phyloP scores from a whole-genome alignment of 2,797 vertebrate genomes.

The Meda fulgida region DNA sequence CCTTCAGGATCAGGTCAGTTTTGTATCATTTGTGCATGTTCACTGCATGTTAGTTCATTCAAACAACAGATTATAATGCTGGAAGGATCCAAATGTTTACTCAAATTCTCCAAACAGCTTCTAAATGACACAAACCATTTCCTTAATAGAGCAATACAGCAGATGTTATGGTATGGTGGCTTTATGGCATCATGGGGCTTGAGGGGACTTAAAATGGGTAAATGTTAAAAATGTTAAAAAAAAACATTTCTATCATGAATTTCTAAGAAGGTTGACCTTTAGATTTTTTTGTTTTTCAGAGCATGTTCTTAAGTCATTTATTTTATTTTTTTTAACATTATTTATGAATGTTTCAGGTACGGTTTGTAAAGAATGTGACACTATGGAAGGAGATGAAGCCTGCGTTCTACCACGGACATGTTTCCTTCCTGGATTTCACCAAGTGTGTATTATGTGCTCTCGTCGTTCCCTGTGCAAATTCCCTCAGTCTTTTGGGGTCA shows the following conservation, averaged over 20 bases:
- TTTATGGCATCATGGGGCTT: neutral
- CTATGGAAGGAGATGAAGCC: slow-evolving; percentile 98
- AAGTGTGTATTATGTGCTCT: slow-evolving; percentile 68
- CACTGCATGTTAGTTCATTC: neutral
- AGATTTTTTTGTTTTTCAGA: neutral
- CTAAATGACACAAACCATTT: slow-evolving; percentile 5
- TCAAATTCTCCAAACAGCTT: neutral
- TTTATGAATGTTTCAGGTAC: slow-evolving; percentile 68
- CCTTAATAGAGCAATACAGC: neutral
- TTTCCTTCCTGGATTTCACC: slow-evolving; percentile 94
- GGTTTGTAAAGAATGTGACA: slow-evolving; percentile 96
- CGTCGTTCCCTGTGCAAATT: neutral
- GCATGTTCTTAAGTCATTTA: neutral
- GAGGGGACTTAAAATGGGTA: neutral
- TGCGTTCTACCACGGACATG: slow-evolving; percentile 95
- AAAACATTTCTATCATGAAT: neutral
- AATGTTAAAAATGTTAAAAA: too few relatives aligned
- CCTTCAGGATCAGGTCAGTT: slow-evolving; percentile 94
- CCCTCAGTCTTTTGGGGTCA: neutral
- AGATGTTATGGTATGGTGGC: neutral
- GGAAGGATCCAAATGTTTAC: slow-evolving; percentile 1
- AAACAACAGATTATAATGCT: slow-evolving; percentile 20
- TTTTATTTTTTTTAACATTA: neutral
- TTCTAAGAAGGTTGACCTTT: neutral
- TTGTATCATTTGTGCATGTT: neutral